Evolutionary conservation across 1,140 invertebrate genomes (phyloP).

Genomic region (Pemphigus obesinymphae): DNA sequence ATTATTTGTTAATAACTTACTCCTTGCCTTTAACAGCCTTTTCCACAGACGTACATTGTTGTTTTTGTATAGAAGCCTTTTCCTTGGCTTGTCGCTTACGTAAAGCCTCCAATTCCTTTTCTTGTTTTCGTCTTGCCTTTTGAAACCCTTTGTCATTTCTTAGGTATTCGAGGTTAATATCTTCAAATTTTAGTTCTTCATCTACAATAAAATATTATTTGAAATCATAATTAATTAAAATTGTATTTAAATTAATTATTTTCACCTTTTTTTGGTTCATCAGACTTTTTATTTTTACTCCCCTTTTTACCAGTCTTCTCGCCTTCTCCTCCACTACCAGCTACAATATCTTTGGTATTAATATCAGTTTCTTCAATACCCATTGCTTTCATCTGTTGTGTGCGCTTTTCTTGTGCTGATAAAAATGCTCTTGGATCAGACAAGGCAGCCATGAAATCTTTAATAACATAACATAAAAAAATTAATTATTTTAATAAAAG

Average conservation of each 20-base stretch:
- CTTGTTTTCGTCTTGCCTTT: constrained; percentile 93
- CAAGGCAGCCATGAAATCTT: constrained; percentile 95
- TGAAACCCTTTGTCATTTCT: constrained; percentile 88
- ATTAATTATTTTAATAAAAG: background rate
- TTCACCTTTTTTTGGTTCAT: constrained; percentile 66
- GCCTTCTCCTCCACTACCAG: constrained; percentile 53
- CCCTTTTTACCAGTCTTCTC: constrained; percentile 55
- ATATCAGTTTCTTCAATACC: constrained; percentile 82
- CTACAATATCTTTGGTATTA: constrained; percentile 51
- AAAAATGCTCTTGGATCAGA: constrained; percentile 92
- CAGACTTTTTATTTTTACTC: constrained; percentile 52
- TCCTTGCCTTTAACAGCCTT: constrained; percentile 90
- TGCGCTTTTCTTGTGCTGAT: constrained; percentile 79
- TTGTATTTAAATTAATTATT: background rate
- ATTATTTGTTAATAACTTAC: constrained; percentile 54
- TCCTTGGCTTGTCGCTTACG: constrained; percentile 93
- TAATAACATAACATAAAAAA: background rate
- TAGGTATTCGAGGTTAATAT: constrained; percentile 85
- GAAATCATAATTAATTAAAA: background rate
- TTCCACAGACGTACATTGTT: constrained; percentile 90
- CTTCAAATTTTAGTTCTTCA: constrained; percentile 76
- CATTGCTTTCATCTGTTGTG: constrained; percentile 88
- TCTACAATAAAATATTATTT: constrained; percentile 41
- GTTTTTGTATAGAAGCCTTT: constrained; percentile 82
- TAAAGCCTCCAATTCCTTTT: constrained; percentile 89